Conservation (phyloP, 2,113 vertebrate genomes). For the Menura novaehollandiae region DNA sequence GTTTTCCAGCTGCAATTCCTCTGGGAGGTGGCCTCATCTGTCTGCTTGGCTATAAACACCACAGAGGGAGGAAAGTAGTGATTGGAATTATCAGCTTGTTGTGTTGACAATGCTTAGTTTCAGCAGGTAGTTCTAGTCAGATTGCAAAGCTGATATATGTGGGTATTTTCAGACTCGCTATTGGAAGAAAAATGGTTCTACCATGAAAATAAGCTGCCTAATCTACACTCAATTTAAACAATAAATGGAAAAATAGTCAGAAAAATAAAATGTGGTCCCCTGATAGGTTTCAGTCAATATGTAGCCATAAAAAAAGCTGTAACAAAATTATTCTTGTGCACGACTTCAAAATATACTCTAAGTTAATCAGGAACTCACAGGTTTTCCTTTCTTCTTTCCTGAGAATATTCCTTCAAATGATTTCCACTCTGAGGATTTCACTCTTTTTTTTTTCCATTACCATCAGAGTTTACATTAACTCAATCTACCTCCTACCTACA, state of each 20-base stretch:
- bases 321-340: neutral
- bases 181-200: neutral
- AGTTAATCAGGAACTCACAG: neutral
- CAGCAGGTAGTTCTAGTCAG: neutral
- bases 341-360: neutral
- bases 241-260: neutral
- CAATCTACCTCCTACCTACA: conserved; percentile 38
- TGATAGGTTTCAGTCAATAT: neutral
- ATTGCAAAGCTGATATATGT: neutral
- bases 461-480: neutral
- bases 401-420: neutral
- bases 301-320: neutral
- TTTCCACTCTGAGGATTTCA: conserved; percentile 2
- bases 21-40: neutral
- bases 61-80: neutral
- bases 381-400: neutral
- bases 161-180: neutral
- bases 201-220: neutral
- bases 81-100: neutral
- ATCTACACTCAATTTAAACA: neutral
- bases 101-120: neutral
- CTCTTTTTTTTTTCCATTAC: neutral
- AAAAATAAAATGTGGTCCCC: neutral
- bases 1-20: neutral
- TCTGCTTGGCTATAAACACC: neutral